Evolutionary conservation across 2,797 vertebrate species (phyloP), one percentile per base, ranked within the genome.

Genomic region (Cynodonichthys magdalenae): DNA sequence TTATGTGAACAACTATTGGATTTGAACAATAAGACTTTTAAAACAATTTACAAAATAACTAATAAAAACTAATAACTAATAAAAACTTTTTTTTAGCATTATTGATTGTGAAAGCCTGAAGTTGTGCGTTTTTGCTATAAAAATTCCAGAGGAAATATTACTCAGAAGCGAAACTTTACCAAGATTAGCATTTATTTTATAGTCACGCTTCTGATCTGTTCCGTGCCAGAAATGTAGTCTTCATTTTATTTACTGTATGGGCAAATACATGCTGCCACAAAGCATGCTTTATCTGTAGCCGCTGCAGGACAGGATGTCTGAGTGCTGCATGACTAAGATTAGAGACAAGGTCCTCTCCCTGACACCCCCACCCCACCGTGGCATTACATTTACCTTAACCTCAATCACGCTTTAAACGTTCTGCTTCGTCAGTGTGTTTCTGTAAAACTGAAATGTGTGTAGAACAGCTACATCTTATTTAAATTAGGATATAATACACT

Each of bases 311-410:
- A 79, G 59, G 72, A 85, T 87, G 81, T 82, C 57, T 81, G 66
- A 67, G 74, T 71, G 74, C 89, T 89, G 83, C 63, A 64, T 1
- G 61, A 71, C 79, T 75, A 85, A 92, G 89, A 92, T 90, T 91
- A 91, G 75, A 84, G 66, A 55, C 67, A 8, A 48, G 42, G 69
- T 36, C 71, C 9, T 39, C 78, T 77, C 81, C 79, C 70, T 28
- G 29, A 41, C 51, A 74, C 59, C 42, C 71, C 57, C 73, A 71
- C 71, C 82, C 73, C 49, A 34, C 48, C 14, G 27, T 55, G 53
- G 46, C 15, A 46, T 46, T 24, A 2, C 50, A 18, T 63, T 58
- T 1, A 39, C 2, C 36, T 39, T 3, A 12, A 39, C 36, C 36
- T 39, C 36, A 39, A 12, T 10, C 10, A 39, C 31, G 1, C 9